These are phyloP conservation scores for Conus canariensis DNA, from an alignment of 2,888 invertebrate genomes.

Conservation along the genomic window DNA sequence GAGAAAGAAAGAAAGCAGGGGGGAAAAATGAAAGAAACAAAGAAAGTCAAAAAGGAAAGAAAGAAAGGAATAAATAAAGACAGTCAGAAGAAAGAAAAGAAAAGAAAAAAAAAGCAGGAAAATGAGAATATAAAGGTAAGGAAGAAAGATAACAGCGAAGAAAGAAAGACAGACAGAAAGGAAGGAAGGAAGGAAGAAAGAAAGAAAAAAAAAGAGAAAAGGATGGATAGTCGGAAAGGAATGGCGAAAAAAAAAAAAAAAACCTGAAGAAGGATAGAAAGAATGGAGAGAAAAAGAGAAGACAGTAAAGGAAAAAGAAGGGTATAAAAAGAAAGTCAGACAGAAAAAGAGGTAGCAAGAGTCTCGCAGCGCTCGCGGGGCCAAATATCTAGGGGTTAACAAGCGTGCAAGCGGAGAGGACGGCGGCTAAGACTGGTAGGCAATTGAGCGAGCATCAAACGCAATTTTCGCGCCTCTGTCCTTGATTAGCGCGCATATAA, in stretches of 20 bases:
- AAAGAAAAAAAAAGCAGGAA: too few relatives aligned
- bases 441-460: neutral
- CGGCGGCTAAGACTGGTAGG: neutral
- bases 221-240: neutral
- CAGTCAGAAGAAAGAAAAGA: too few relatives aligned
- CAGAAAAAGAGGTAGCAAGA: neutral
- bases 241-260: neutral
- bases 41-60: neutral
- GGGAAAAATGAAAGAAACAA: too few relatives aligned
- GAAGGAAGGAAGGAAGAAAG: neutral
- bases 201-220: neutral
- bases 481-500: too few relatives aligned
- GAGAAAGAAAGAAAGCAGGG: neutral
- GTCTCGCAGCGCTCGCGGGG: neutral
- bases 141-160: neutral
- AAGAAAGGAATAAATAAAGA: too few relatives aligned
- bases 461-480: too few relatives aligned
- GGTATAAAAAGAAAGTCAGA: neutral
- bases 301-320: neutral
- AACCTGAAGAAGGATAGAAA: neutral
- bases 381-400: neutral
- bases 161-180: neutral
- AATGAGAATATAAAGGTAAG: neutral
- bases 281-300: neutral
- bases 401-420: neutral